Evolutionary conservation across 1,140 invertebrate species (phyloP), one percentile per base, ranked within the genome.

Genomic region (Carposina sasakii): DNA sequence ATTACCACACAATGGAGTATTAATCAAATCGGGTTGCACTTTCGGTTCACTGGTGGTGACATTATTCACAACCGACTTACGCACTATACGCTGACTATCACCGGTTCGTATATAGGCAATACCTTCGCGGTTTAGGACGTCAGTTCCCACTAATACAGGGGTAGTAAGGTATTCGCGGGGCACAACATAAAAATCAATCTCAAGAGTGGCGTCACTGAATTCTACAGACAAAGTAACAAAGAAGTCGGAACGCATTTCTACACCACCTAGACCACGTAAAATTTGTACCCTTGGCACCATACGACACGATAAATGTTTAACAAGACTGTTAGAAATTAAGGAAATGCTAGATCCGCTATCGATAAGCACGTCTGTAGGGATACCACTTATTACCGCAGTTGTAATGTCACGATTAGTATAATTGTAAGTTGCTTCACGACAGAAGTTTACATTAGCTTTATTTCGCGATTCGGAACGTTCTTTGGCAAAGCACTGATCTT

Each of bases 331-430:
- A 2, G 47, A 49, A 15, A 49, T 41, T 13, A 49, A 23, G 3
- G 47, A 49, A 13, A 49, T 23, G 33, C 12, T 28, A 2, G 47
- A 21, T 2, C 47, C 47, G 13, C 36, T 49, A 49, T 49, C 47
- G 6, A 49, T 49, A 1, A 49, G 15, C 9, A 49, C 37, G 19
- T 49, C 47, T 1, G 17, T 33, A 20, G 47, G 47, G 6, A 49
- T 16, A 15, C 47, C 47, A 2, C 19, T 2, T 2, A 49, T 21
- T 3, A 42, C 48, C 2, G 37, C 37, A 2, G 31, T 36, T 21
- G 16, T 31, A 9, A 50, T 17, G 26, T 42, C 39, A n/a, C 21
- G 31, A 24, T 24, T 33, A 24, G 19, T 34, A n/a, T n/a, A n/a
- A 30, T 12, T 13, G 17, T 15, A 5, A 13, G 4, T 9, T 12